Evolutionary conservation across 1,140 invertebrate genomes (phyloP), one percentile per base, ranked within the genome.

Genomic region (Anadara kagoshimensis): DNA sequence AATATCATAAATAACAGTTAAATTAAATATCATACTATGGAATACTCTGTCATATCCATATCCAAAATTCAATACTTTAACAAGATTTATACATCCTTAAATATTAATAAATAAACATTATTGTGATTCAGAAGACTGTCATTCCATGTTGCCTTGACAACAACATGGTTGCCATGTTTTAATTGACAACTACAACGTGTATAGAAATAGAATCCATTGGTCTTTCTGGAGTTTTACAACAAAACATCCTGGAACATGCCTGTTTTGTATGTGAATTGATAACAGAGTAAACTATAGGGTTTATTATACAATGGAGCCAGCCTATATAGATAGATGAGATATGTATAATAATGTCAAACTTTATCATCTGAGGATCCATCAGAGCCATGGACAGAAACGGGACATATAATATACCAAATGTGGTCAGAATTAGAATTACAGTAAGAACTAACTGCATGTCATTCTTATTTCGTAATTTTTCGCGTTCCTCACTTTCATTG

Each of bases 231-330:
- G 11, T 44, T 22, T n/a, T 14, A 18, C 18, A 20, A 1, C 41
- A 11, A 12, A 63, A 49, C 18, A 63, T 18, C 2, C 45, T 20
- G n/a, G 22, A 24, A 20, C 26, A 36, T 5, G 69, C 69, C 16
- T 14, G 4, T 29, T 64, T 59, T 24, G 69, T 79, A 26, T 66
- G 64, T 44, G 51, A 45, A 47, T 73, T 74, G n/a, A 68, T 53
- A 20, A 76, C 45, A 12, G 76, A 68, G 45, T 81, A 81, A 22
- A 78, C 67, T 10, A 81, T 18, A 0, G 79, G 76, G 49, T 81
- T 81, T 11, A 70, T 66, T 36, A 76, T 51, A 24, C 53, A 45
- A 62, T 78, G 71, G 5, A 64, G 66, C 76, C 73, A 78, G 14
- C 57, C 70, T 16, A 79, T 47, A 61, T 81, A 81, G 14, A 78